A percentile compares a stretch with the other conserved stretches of the same genome.
Evolutionary conservation across 2,888 invertebrate genomes (phyloP).

Genomic region (Sinhomidia bicolor): DNA sequence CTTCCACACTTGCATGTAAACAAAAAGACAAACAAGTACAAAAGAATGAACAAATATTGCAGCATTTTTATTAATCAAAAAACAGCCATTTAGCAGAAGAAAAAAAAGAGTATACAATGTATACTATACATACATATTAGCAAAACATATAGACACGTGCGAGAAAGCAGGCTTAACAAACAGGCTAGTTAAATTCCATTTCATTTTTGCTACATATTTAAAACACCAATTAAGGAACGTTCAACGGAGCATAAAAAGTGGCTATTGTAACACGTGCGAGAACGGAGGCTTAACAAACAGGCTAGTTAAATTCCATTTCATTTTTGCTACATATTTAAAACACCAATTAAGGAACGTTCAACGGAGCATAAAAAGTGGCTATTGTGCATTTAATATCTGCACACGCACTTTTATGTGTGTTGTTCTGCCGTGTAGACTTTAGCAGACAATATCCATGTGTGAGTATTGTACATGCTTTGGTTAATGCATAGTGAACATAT

Average conservation of each 20-base stretch:
- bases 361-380: slow-evolving; percentile 1
- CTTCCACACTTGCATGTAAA: neutral
- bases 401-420: neutral
- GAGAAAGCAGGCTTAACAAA: neutral
- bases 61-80: slow-evolving; percentile 4
- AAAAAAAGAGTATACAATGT: no score
- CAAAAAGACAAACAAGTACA: neutral
- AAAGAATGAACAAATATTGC: neutral
- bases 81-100: neutral
- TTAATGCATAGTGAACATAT: neutral
- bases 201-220: slow-evolving; percentile 43
- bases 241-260: slow-evolving; percentile 14
- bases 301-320: neutral
- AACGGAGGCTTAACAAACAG: neutral
- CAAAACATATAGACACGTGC: neutral
- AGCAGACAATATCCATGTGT: neutral
- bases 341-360: slow-evolving; percentile 40
- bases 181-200: neutral
- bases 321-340: slow-evolving; percentile 45
- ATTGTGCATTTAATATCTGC: neutral
- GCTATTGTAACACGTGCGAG: no score
- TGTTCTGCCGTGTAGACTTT: neutral
- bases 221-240: slow-evolving; percentile 44
- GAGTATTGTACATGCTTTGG: no score
- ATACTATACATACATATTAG: neutral